Evolutionary conservation across 2,113 vertebrate genomes (phyloP), one percentile per base, ranked within the genome.

Genomic region (Hippolais icterina): DNA sequence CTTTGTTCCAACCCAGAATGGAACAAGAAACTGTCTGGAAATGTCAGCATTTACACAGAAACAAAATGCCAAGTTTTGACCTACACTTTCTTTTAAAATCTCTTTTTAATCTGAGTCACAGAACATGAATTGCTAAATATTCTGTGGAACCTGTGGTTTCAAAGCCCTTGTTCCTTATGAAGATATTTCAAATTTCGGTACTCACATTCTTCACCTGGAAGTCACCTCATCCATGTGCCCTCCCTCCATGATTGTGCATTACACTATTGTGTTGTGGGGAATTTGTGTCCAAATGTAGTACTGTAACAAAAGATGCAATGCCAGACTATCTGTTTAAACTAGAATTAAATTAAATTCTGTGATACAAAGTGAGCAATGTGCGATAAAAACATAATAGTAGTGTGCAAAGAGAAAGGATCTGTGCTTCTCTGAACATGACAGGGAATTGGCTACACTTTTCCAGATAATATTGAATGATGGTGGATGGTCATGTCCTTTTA

Each of bases 21-120:
- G 86, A 86, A 68, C 37, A 86, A 68, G 53, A 93, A 88, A 78
- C 57, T 88, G 61, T 79, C 78, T 93, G 85, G 74, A 97, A 95
- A 93, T 57, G 15, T 65, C 66, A 93, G 57, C 37, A 83, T 85
- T 88, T 90, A 66, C 59, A 76, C 41, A 85, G 87, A 87, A 90
- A 85, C 31, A 90, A 83, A 90, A 88, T 60, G 74, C 17, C 78
- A 85, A 44, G n/a, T 63, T 82, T 71, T 82, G 65, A 68, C 27
- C 57, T 41, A 64, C 25, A 37, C 9, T 50, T 57, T 57, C 53
- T 63, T 59, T 59, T 13, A 84, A 93, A 66, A 50, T 7, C 15
- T 15, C 47, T 33, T 56, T 69, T 83, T 22, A 64, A 71, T 53
- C 53, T 33, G 35, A 65, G 18, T 64, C 4, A 17, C 72, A 56